Conservation (phyloP, 2,113 vertebrate genomes). For the Megaceryle maxima region DNA sequence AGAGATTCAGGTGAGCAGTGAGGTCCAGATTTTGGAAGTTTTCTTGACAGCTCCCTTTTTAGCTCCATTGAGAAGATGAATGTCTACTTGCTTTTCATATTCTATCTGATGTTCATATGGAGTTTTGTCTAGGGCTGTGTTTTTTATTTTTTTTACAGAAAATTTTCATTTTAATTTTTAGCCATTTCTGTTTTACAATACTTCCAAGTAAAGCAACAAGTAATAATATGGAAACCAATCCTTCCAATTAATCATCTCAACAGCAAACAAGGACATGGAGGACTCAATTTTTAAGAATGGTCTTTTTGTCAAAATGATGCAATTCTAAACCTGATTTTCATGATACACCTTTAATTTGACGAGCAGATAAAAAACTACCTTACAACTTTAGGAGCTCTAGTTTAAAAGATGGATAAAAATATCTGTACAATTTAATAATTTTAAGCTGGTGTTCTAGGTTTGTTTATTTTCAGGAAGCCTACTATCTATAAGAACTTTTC, state of each 20-base stretch:
- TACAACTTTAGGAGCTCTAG: neutral
- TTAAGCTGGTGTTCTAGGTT: neutral
- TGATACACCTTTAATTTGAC: neutral
- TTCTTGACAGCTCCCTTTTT: too few relatives aligned
- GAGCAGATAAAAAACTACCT: neutral
- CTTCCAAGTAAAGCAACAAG: neutral
- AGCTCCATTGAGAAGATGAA: too few relatives aligned
- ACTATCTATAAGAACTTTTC: neutral
- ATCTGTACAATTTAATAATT: neutral
- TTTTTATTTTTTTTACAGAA: neutral
- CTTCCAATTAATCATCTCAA: neutral
- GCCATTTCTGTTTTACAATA: neutral
- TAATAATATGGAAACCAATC: neutral
- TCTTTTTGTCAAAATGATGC: neutral
- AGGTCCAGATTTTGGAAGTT: too few relatives aligned
- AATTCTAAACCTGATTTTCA: neutral
- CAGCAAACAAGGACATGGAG: neutral
- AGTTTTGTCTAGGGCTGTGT: too few relatives aligned
- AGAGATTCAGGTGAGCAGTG: too few relatives aligned
- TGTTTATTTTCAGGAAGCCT: neutral
- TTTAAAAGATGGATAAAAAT: neutral
- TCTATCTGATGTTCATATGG: too few relatives aligned
- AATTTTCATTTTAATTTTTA: neutral
- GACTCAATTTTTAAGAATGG: neutral
- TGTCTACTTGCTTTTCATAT: too few relatives aligned